A percentile compares a stretch with the other conserved stretches of the same genome.
Conservation (phyloP, 2,113 vertebrate genomes). For the Peromyscus maniculatus region DNA sequence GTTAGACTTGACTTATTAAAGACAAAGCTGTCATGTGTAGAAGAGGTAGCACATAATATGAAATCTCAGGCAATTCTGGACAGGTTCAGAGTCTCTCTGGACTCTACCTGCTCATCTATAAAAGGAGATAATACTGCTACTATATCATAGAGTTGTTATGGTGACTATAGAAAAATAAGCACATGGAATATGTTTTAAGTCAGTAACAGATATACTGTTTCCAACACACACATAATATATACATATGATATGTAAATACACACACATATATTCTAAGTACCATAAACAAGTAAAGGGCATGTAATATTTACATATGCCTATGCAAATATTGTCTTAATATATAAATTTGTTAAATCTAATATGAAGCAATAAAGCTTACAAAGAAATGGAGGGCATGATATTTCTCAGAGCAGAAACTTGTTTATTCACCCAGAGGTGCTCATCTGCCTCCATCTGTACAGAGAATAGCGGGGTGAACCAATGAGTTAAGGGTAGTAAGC, state of each 20-base stretch:
- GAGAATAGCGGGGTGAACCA: neutral
- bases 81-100: neutral
- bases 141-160: neutral
- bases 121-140: neutral
- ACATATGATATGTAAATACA: neutral
- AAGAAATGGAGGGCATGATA: neutral
- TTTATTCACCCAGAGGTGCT: neutral
- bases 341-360: neutral
- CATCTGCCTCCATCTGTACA: neutral
- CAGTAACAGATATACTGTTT: neutral
- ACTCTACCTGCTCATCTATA: neutral
- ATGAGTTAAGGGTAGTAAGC: neutral
- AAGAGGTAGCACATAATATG: neutral
- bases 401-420: neutral
- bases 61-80: neutral
- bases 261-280: neutral
- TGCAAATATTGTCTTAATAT: neutral
- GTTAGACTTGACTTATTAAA: conserved; percentile 2
- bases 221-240: neutral
- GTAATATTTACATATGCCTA: neutral
- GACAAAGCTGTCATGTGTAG: neutral
- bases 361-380: neutral
- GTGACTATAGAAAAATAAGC: neutral
- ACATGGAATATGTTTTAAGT: neutral
- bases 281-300: neutral